Conservation (phyloP, 2,797 vertebrate species). For the Catamblyrhynchus diadema region DNA sequence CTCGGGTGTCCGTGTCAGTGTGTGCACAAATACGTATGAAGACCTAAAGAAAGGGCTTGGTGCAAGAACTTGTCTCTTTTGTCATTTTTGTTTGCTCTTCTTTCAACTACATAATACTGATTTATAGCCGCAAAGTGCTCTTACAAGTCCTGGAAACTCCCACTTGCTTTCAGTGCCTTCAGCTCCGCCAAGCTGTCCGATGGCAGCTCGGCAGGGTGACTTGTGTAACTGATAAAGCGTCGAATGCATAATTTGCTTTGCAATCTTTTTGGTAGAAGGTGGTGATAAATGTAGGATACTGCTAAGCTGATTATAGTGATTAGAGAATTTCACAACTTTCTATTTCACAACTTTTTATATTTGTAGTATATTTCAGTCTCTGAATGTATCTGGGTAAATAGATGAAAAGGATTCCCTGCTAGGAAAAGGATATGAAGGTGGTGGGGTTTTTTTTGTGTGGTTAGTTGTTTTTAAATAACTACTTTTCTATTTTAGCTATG, state of each 20-base stretch:
- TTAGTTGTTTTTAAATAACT: background rate
- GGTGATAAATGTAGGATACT: conserved; percentile 46
- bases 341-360: conserved; percentile 39
- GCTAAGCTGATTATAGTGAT: conserved; percentile 36
- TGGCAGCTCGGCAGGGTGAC: background rate
- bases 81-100: background rate
- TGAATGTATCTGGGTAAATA: background rate
- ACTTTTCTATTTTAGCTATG: background rate
- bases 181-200: background rate
- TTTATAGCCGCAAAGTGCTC: background rate
- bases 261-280: conserved; percentile 48
- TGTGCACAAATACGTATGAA: fast-evolving
- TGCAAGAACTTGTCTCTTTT: background rate
- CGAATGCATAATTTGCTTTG: background rate
- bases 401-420: background rate
- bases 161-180: background rate
- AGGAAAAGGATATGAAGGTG: background rate
- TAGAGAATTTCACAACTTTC: conserved; percentile 49
- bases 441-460: background rate
- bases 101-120: background rate
- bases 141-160: conserved; percentile 13
- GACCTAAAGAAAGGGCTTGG: background rate
- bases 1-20: background rate
- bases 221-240: conserved; percentile 24
- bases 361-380: conserved; percentile 22